Percentiles rank a stretch among this genome's conserved stretches.
Evolutionary conservation across 2,797 vertebrate species (phyloP).

Genomic region (Sternotherus odoratus): DNA sequence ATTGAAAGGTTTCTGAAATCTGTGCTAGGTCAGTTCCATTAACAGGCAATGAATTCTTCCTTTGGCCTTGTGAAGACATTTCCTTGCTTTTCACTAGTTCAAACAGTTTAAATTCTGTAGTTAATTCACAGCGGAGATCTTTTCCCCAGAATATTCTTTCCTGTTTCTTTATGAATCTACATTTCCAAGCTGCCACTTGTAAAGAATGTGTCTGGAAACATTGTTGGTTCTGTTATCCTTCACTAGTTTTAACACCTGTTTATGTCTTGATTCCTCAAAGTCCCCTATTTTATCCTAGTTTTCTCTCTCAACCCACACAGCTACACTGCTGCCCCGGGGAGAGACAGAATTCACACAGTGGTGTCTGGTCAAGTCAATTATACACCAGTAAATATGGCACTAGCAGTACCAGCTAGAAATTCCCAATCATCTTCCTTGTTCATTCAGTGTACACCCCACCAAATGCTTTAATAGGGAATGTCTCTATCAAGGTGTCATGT

Average conservation of each 20-base stretch:
- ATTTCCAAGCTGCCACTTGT: not conserved
- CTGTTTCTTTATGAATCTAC: not conserved
- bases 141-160: not conserved
- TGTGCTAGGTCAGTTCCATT: not conserved
- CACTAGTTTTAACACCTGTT: not conserved
- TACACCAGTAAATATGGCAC: not conserved
- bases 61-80: not conserved
- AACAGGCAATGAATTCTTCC: slow-evolving; percentile 4
- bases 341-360: not conserved
- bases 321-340: not conserved
- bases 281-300: not conserved
- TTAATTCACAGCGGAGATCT: not conserved
- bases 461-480: not conserved
- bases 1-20: slow-evolving; percentile 50
- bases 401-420: not conserved
- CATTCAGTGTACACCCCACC: not conserved
- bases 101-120: not conserved
- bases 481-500: not conserved
- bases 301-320: not conserved
- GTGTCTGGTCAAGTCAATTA: not conserved
- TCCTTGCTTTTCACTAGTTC: not conserved
- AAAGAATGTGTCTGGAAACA: not conserved
- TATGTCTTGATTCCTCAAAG: not conserved
- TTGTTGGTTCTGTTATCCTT: not conserved
- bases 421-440: fast-evolving